Base-by-base conservation (phyloP, 2,797 vertebrate genomes). In the Rhadinocentrus ornatus region DNA sequence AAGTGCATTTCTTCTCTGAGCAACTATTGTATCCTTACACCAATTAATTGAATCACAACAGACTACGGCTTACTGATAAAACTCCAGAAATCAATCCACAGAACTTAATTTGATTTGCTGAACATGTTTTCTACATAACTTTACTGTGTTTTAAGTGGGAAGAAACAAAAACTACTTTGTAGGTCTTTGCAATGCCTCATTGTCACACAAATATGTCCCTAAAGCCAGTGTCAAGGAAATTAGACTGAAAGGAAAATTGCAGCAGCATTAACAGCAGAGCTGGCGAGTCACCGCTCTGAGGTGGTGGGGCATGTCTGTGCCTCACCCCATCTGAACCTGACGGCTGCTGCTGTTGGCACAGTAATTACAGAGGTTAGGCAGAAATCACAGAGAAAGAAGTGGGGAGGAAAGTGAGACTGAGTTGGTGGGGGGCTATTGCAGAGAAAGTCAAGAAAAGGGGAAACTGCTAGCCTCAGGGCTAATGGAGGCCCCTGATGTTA, bases 221-320 rank as follows among this genome's bases (percentile, higher is more conserved):
- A 60, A 62, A 83, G 83, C 80, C 81, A 81, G 73, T 72, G 80
- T 91, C 81, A 86, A 82, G 74, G 78, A 90, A 86, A 86, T 88
- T 84, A 89, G 71, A 66, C 66, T 86, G 82, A 89, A 83, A 85
- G 72, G 87, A 88, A 88, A 88, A 91, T 88, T 91, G 81, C 90
- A 75, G 87, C 82, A 73, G 84, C 39, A 75, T 84, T 82, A 81
- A 61, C 46, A 41, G 82, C 22, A 37, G 69, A 83, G 84, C 66
- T 85, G 77, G 80, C 27, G 71, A 81, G 75, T 46, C 4, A 41
- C 69, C 65, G 39, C 80, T 85, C 70, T 77, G 69, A 88, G 87
- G 90, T 92, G 84, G 85, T 77, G 80, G 88, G 87, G 78, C 90
- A 90, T 88, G 90, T 88, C 86, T 87, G 86, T 87, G 68, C 90